phyloP scores from a whole-genome alignment of 2,888 invertebrate genomes.

The Nomada goodeniana region DNA sequence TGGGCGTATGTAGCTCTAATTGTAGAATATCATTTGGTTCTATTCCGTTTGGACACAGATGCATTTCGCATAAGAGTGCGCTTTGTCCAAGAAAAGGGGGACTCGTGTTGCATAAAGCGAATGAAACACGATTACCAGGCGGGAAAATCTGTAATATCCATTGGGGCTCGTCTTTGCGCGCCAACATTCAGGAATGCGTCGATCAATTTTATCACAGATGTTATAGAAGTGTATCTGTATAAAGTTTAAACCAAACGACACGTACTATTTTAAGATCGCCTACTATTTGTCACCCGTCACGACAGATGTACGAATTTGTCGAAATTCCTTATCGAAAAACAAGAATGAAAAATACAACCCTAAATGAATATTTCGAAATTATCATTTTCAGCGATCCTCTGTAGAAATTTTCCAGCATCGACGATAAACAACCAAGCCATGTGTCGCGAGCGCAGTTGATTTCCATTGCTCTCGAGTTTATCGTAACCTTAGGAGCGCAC shows the following conservation, averaged over 20 bases:
- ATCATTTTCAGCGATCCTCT: not conserved
- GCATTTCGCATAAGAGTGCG: conserved; percentile 30
- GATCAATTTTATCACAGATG: conserved; percentile 1
- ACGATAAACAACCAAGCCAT: not conserved
- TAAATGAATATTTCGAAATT: not conserved
- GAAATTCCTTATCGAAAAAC: conserved; percentile 21
- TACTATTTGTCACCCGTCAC: not conserved
- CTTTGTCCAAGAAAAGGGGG: conserved; percentile 16
- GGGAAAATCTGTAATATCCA: not conserved
- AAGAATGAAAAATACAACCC: not conserved
- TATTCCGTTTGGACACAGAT: not conserved
- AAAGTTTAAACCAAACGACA: not conserved
- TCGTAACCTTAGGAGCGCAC: not conserved
- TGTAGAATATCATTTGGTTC: not conserved
- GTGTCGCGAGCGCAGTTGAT: not conserved
- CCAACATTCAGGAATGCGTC: not conserved
- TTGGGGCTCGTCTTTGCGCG: not conserved
- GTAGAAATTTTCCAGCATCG: not conserved
- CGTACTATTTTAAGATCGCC: not conserved
- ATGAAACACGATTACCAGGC: conserved; percentile 40
- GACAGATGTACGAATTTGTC: not conserved
- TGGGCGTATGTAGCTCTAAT: conserved; percentile 8
- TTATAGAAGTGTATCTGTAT: not conserved
- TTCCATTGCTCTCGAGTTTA: not conserved
- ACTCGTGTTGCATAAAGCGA: conserved; percentile 30